A percentile compares a stretch with the other conserved stretches of the same genome.
Conservation (phyloP, 2,888 invertebrate genomes). For the Euclidia mi region DNA sequence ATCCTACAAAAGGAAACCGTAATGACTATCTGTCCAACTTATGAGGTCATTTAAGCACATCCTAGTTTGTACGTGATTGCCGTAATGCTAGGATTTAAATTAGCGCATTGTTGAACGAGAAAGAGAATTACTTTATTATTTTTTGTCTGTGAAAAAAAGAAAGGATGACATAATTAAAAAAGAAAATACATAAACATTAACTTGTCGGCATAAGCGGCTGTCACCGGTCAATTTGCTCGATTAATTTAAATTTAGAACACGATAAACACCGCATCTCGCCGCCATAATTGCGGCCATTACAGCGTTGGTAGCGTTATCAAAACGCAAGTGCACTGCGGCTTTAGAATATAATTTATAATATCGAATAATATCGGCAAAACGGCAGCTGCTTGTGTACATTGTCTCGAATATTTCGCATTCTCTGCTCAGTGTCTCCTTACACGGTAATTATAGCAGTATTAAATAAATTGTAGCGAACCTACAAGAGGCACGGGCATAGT, state of each 20-base stretch:
- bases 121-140: neutral
- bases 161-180: too few species aligned
- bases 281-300: slow-evolving; percentile 61
- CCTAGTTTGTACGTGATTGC: slow-evolving; percentile 60
- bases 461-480: slow-evolving; percentile 28
- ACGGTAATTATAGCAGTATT: slow-evolving; percentile 41
- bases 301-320: slow-evolving; percentile 47
- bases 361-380: slow-evolving; percentile 36
- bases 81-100: slow-evolving; percentile 37
- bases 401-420: slow-evolving; percentile 45
- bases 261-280: slow-evolving; percentile 47
- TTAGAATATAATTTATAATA: slow-evolving; percentile 49
- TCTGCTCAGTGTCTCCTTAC: slow-evolving; percentile 37
- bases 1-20: slow-evolving; percentile 60
- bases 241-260: slow-evolving; percentile 58
- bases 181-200: slow-evolving; percentile 8
- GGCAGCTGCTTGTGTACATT: slow-evolving; percentile 41
- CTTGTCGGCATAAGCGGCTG: slow-evolving; percentile 29
- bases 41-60: slow-evolving; percentile 57
- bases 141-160: neutral
- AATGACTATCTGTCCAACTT: slow-evolving; percentile 55
- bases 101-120: slow-evolving; percentile 27
- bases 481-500: slow-evolving; percentile 1
- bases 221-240: slow-evolving; percentile 38
- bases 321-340: slow-evolving; percentile 49